phyloP scores from a whole-genome alignment of 2,113 vertebrate species.

The Callionymus lyra region DNA sequence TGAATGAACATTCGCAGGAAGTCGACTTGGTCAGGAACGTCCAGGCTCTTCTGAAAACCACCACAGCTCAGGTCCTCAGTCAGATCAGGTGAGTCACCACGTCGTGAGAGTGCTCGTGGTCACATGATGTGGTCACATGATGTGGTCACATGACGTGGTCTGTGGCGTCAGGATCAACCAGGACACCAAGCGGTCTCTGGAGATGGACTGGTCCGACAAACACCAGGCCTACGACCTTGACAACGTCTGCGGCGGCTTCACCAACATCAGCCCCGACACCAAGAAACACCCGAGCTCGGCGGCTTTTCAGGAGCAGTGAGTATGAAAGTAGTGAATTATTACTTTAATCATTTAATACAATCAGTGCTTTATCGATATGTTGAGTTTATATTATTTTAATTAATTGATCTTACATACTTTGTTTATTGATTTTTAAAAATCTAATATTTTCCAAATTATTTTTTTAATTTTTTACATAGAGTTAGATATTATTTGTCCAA shows the following conservation, averaged over 20 bases:
- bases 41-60: constrained; percentile 83
- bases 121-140: not conserved
- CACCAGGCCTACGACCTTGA: constrained; percentile 73
- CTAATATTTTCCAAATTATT: no score
- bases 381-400: no score
- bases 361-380: no score
- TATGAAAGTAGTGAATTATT: not conserved
- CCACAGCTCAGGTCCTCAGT: constrained; percentile 67
- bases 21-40: constrained; percentile 79
- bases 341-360: not conserved
- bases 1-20: constrained; percentile 81
- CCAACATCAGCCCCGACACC: constrained; percentile 67
- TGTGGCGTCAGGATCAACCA: constrained; percentile 66
- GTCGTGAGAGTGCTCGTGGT: not conserved
- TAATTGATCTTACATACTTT: no score
- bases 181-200: constrained; percentile 73
- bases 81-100: constrained; percentile 77
- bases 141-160: not conserved
- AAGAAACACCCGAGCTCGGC: constrained; percentile 70
- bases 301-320: constrained; percentile 75
- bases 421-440: no score
- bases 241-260: constrained; percentile 62
- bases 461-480: no score
- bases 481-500: no score
- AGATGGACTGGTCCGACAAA: constrained; percentile 87